Evolutionary conservation across 2,113 vertebrate species (phyloP), one percentile per base, ranked within the genome.

Genomic region (Nerophis ophidion): DNA sequence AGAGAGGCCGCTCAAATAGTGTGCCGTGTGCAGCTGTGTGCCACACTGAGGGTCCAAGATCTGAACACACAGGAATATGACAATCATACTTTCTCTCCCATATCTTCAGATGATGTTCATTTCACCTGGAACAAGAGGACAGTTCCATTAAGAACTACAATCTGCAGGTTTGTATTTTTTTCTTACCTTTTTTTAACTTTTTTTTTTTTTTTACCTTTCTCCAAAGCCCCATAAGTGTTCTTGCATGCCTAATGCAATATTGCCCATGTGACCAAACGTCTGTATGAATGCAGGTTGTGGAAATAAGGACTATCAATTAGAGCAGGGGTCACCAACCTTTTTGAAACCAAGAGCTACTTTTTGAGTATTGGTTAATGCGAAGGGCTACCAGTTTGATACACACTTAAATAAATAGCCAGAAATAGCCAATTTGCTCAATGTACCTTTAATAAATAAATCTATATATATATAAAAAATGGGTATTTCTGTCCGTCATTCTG

Each of bases 91-190:
- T 57, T 33, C 48, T 59, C 14, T 48, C 12, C 55, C 26, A 15
- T 48, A 40, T 47, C 67, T 66, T 69, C 42, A 34, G 0, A 34
- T 56, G 1, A 3, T 12, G 1, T 19, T 56, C 26, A n/a, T 63
- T 56, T 51, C 46, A 35, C 57, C 17, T 53, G 61, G 12, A 55
- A 62, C n/a, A 57, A 5, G 38, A 61, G 8, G 46, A 69, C 12
- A 40, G 16, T 47, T 15, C 4, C n/a, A 8, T 26, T 1, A 4
- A 54, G 52, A 45, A 71, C 8, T 7, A 50, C 47, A 49, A 68
- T 47, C 57, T 60, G 19, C 49, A 80, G 77, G 81, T 81, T 13
- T 40, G 57, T 61, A 75, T 79, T 81, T n/a, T n/a, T n/a, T n/a
- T n/a, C n/a, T n/a, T n/a, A n/a, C n/a, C n/a, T n/a, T n/a, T n/a